phyloP scores from a whole-genome alignment of 2,888 invertebrate genomes.

The Phyto melanocephala region DNA sequence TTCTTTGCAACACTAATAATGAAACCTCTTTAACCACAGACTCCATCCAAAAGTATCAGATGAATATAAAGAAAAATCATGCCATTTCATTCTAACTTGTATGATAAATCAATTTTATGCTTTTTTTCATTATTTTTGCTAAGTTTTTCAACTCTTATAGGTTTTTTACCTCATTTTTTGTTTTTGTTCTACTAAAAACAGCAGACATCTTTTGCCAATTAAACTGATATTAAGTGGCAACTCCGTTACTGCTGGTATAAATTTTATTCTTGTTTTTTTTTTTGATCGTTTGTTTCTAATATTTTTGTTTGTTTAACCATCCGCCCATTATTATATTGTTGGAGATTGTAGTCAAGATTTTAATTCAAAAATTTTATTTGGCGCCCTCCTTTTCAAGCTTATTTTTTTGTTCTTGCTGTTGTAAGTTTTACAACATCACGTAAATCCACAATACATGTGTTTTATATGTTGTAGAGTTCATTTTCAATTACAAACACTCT shows the following conservation, averaged over 20 bases:
- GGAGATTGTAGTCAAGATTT: neutral
- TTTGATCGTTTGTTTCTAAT: constrained; percentile 5
- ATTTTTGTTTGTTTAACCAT: too few relatives aligned
- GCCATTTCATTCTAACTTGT: constrained; percentile 44
- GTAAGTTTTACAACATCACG: constrained; percentile 63
- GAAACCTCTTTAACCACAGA: constrained; percentile 63
- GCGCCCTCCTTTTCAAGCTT: constrained; percentile 48
- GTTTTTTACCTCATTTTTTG: constrained; percentile 55
- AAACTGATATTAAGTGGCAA: constrained; percentile 64
- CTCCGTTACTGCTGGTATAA: constrained; percentile 51
- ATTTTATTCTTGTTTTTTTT: neutral
- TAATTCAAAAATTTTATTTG: constrained; percentile 32
- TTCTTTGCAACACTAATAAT: constrained; percentile 55
- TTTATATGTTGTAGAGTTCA: constrained; percentile 62
- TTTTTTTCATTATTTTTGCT: constrained; percentile 24
- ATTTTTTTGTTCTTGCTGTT: constrained; percentile 36
- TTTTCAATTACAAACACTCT: constrained; percentile 44
- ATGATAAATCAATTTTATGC: constrained; percentile 59
- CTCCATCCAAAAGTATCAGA: constrained; percentile 34
- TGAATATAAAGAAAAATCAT: constrained; percentile 7
- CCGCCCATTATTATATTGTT: too few relatives aligned
- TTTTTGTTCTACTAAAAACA: constrained; percentile 9
- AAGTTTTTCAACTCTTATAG: constrained; percentile 42
- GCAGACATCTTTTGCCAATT: constrained; percentile 68
- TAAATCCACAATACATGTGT: constrained; percentile 65